Conservation (phyloP, 2,888 invertebrate species). For the Phymatocera aterrima region DNA sequence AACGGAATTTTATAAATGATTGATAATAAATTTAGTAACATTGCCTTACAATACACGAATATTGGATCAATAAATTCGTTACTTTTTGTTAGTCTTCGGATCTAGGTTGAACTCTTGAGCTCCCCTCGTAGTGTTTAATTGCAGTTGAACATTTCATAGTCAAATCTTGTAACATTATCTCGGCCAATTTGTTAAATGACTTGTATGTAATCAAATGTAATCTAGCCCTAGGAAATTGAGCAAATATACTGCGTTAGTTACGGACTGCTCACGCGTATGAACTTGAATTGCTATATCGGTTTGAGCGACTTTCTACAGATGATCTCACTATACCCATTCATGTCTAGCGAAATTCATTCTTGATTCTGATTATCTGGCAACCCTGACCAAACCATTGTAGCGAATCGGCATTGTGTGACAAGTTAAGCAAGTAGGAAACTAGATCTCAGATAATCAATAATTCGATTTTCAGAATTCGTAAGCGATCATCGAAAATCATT, state of each 20-base stretch:
- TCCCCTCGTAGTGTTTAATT: neutral
- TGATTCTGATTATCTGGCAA: neutral
- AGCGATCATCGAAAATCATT: no score
- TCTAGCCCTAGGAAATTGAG: conserved; percentile 4
- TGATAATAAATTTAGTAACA: no score
- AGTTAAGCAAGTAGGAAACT: no score
- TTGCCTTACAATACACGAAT: no score
- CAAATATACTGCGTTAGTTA: conserved; percentile 19
- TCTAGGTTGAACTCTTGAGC: neutral
- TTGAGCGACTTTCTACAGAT: neutral
- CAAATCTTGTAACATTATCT: neutral
- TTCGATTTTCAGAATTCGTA: no score
- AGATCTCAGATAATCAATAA: neutral
- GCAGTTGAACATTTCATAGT: neutral
- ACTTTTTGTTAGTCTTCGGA: neutral
- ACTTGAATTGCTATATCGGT: neutral
- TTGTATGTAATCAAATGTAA: conserved; percentile 17
- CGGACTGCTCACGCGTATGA: neutral
- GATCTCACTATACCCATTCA: neutral
- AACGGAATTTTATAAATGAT: no score
- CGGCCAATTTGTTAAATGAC: conserved; percentile 5
- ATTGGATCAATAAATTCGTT: no score
- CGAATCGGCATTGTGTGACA: neutral
- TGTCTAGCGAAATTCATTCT: neutral
- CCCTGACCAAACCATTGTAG: neutral